Evolutionary conservation across 2,888 invertebrate genomes (phyloP), one percentile per base, ranked within the genome.

Genomic region (Apodemia hepburni): DNA sequence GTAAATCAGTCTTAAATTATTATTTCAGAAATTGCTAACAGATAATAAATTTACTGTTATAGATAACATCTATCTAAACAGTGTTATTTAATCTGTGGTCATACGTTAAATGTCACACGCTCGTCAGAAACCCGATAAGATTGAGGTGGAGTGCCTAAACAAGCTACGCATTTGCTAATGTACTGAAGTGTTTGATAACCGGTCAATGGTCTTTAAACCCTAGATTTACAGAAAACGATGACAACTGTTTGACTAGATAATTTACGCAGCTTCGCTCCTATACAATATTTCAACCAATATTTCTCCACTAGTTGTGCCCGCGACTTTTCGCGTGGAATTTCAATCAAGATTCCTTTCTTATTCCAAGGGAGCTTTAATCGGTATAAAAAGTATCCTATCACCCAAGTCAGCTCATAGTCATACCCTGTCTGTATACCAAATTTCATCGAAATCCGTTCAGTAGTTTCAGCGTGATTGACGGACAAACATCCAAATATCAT

Each of bases 121-220:
- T 69, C 67, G 68, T 71, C 71, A 68, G 58, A 33, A 47, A 62
- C 45, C 65, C 65, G 75, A 75, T 76, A 75, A 74, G 65, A 58
- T 66, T 22, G 54, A 54, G 18, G 17, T 51, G 63, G 68, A 72
- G 73, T 70, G 68, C 65, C 66, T 67, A 71, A 71, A 69, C 71
- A 69, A 68, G 67, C 42, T 68, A 15, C 27, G 64, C 71, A 69
- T 73, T 72, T 69, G 69, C 66, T 61, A 62, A 51, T 58, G 68
- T 65, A 64, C 65, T 64, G 58, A 51, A 59, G 64, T 47, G 60
- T 59, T 65, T 68, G 76, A 75, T 76, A 76, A 73, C 66, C 65
- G 73, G 68, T 72, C 75, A 69, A 65, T 72, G 73, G 71, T 70
- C 75, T 69, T 68, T 18, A 29, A 60, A 60, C 60, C 49, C 12